Conservation (phyloP, 2,113 vertebrate species). For the Climacteris rufus region DNA sequence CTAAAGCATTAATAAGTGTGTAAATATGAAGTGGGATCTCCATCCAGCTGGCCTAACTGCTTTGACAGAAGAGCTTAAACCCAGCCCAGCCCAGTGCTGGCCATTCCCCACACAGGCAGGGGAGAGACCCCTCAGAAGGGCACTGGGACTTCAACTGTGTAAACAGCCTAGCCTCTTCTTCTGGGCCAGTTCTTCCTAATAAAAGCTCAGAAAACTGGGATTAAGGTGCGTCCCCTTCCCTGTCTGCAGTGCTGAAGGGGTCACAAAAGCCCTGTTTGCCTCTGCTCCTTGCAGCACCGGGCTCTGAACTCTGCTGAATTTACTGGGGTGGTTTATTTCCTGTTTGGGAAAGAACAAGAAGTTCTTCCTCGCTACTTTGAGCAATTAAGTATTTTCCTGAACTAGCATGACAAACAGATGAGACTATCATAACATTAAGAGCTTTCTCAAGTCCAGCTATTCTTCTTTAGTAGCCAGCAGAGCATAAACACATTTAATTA, state of each 20-base stretch:
- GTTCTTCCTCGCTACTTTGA: slow-evolving; percentile 29
- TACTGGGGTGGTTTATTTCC: slow-evolving; percentile 2
- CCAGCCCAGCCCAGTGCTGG: neutral
- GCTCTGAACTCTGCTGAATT: neutral
- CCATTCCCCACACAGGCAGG: fast-evolving
- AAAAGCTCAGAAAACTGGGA: neutral
- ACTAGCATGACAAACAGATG: neutral
- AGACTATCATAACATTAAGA: neutral
- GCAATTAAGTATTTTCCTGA: slow-evolving; percentile 29
- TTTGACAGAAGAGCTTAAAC: neutral
- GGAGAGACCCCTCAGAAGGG: neutral
- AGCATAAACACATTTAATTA: slow-evolving; percentile 29
- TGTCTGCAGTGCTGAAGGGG: neutral
- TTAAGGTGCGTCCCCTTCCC: neutral
- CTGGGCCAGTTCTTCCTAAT: neutral
- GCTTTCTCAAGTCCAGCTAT: neutral
- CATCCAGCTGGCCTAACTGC: neutral
- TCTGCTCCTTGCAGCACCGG: neutral
- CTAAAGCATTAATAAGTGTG: neutral
- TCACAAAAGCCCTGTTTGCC: neutral
- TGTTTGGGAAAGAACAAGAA: slow-evolving; percentile 52
- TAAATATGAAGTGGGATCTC: neutral
- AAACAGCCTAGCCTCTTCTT: neutral
- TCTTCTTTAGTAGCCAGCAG: neutral
- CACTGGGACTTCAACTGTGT: fast-evolving